Conservation (phyloP, 2,888 invertebrate species). For the Hololepta plana region DNA sequence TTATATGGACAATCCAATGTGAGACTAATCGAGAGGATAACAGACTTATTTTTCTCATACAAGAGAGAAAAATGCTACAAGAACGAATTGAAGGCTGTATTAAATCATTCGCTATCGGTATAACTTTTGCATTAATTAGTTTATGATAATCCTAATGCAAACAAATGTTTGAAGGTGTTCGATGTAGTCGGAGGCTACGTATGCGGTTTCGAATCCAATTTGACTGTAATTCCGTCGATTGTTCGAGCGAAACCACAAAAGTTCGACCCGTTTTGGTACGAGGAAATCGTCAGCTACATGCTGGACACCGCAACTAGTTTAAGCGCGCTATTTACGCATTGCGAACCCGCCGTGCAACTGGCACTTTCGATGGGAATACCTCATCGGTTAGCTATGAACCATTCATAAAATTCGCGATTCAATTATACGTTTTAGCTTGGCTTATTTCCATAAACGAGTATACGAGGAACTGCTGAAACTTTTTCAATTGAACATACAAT, state of each 20-base stretch:
- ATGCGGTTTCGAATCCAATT: conserved; percentile 18
- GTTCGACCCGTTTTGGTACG: conserved; percentile 21
- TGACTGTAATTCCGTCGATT: conserved; percentile 17
- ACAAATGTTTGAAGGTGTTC: conserved; percentile 16
- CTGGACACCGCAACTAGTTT: conserved; percentile 17
- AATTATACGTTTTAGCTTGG: conserved; percentile 37
- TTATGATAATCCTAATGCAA: too few species aligned
- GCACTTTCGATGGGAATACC: conserved; percentile 22
- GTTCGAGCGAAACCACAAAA: conserved; percentile 16
- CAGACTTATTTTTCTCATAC: conserved; percentile 17
- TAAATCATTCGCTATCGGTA: conserved; percentile 19
- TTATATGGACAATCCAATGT: conserved; percentile 18
- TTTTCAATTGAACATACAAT: conserved; percentile 15
- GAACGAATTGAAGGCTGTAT: conserved; percentile 18
- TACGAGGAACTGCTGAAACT: conserved; percentile 50
- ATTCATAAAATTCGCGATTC: conserved; percentile 2
- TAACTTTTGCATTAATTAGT: conserved; percentile 2
- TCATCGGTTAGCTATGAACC: conserved; percentile 15
- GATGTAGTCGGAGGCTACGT: conserved; percentile 21
- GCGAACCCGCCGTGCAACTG: conserved; percentile 16
- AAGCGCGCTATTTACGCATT: conserved; percentile 17
- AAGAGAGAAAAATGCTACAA: conserved; percentile 14
- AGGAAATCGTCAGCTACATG: conserved; percentile 19
- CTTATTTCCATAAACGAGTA: conserved; percentile 57
- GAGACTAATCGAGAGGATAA: conserved; percentile 17